phyloP scores from a whole-genome alignment of 2,888 invertebrate genomes.

The Dexiosoma caninum region DNA sequence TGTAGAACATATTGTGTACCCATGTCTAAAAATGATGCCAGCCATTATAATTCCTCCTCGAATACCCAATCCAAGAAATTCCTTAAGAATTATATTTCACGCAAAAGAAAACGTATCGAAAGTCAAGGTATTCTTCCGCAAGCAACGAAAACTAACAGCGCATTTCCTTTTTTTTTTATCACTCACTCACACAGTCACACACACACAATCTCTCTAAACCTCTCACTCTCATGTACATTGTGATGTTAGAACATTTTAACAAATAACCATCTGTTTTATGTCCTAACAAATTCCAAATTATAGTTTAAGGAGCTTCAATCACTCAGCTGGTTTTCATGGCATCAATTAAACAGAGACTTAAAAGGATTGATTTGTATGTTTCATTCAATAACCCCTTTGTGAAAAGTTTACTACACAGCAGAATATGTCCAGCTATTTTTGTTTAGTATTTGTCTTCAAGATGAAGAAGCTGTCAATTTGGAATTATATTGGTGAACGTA shows the following conservation, averaged over 20 bases:
- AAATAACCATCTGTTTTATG: background rate
- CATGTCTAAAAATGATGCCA: slow-evolving; percentile 72
- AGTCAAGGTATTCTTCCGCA: slow-evolving; percentile 76
- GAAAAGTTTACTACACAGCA: too few species aligned
- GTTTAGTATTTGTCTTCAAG: too few species aligned
- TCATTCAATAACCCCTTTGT: too few species aligned
- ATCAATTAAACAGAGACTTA: background rate
- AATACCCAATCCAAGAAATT: slow-evolving; percentile 73
- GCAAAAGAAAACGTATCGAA: slow-evolving; percentile 77
- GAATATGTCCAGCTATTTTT: too few species aligned
- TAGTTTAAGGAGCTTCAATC: background rate
- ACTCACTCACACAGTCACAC: background rate
- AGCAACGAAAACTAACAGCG: slow-evolving; percentile 23
- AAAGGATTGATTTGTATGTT: background rate
- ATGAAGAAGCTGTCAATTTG: too few species aligned
- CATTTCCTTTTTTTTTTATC: background rate
- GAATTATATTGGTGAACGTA: too few species aligned
- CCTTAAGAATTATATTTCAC: slow-evolving; percentile 76
- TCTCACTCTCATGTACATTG: background rate
- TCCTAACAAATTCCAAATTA: background rate
- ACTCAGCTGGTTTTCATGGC: background rate
- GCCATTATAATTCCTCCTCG: slow-evolving; percentile 67
- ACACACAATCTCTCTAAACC: background rate
- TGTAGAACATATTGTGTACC: slow-evolving; percentile 78
- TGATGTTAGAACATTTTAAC: background rate